Evolutionary conservation across 2,888 invertebrate genomes (phyloP), one percentile per base, ranked within the genome.

Genomic region (Netelia inedita): DNA sequence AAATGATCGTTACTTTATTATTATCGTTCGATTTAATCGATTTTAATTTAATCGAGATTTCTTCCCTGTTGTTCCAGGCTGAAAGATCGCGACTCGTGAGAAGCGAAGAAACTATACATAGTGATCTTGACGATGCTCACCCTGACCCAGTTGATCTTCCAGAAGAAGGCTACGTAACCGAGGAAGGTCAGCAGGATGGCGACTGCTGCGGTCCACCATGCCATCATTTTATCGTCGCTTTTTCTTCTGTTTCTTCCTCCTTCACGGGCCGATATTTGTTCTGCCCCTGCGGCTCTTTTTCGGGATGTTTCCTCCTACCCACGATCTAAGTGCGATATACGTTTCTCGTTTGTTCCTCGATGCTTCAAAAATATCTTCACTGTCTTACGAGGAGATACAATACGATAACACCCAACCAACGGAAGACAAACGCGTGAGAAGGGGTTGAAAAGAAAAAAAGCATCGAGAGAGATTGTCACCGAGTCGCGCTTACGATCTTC

Each of bases 111-210:
- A 14, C 10, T 5, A 73, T 55, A 35, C 35, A 41, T 57, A 23
- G 71, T 71, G 69, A 65, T 78, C 53, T 65, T 41, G 57, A 46
- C 69, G 55, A 69, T 74, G 89, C 91, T 92, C 74, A 93, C 93
- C 87, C 87, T 89, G 86, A 92, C 88, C 91, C 91, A 92, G 87
- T 91, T 92, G 83, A 92, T 89, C 82, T 92, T 92, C 88, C 89
- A 91, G 83, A 92, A 90, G 86, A 91, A 92, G 61, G 86, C 88
- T 53, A 90, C 73, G 81, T 92, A 92, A 80, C 90, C 80, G 68
- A 90, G 83, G 72, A 88, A 84, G 73, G 85, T 80, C 69, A 90
- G 57, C 59, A 87, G 72, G 72, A 76, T 80, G 78, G 85, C 80
- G 71, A 81, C 81, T 65, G 78, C 87, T 72, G 86, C 81, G 59